phyloP scores from a whole-genome alignment of 2,888 invertebrate genomes.

The Thalpophila matura region DNA sequence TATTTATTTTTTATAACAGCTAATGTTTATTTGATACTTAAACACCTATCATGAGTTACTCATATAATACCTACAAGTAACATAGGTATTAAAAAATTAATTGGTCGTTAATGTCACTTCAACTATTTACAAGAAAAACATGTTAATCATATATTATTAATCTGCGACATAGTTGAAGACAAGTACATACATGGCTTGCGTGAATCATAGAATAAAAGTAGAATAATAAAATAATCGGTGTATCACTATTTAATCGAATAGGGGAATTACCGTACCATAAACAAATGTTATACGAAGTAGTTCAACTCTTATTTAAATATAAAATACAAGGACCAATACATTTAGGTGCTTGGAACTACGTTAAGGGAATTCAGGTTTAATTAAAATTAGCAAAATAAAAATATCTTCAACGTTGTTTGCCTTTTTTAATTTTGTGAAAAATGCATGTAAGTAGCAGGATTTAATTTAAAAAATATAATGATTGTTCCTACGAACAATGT shows the following conservation, averaged over 20 bases:
- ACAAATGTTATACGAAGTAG: not conserved
- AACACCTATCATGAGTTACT: constrained; percentile 6
- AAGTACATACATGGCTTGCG: constrained; percentile 1
- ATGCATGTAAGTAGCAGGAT: not conserved
- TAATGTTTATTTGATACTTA: constrained; percentile 6
- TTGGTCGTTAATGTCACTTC: constrained; percentile 9
- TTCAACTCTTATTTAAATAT: too few relatives aligned
- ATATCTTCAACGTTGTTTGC: too few relatives aligned
- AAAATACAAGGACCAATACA: too few relatives aligned
- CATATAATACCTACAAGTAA: constrained; percentile 2
- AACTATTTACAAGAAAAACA: constrained; percentile 15
- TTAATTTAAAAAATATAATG: constrained; percentile 9
- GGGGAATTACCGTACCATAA: constrained; percentile 38
- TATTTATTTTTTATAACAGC: not conserved
- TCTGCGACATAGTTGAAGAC: constrained; percentile 18
- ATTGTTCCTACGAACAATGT: not conserved
- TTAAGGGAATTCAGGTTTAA: not conserved
- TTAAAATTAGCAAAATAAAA: not conserved
- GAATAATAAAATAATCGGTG: not conserved
- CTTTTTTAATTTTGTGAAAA: not conserved
- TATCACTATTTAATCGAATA: not conserved
- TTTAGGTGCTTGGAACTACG: too few relatives aligned
- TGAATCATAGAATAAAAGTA: constrained; percentile 16
- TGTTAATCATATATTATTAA: constrained; percentile 26
- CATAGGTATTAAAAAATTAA: constrained; percentile 12